Conservation (phyloP, 2,113 vertebrate species). For the Todiramphus saurophagus region DNA sequence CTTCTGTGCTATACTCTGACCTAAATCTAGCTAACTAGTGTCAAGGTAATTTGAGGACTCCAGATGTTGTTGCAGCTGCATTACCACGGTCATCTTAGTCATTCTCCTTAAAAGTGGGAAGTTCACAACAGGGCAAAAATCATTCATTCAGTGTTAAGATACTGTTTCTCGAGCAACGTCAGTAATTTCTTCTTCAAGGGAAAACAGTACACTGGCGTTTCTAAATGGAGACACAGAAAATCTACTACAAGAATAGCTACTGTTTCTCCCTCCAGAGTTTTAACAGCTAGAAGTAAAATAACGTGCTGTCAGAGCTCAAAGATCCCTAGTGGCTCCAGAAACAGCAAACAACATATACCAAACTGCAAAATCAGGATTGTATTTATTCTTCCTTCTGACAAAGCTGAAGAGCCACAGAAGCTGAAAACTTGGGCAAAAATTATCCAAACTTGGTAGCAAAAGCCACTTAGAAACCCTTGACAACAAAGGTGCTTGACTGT, state of each 20-base stretch:
- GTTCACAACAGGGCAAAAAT: slow-evolving; percentile 11
- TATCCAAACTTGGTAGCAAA: neutral
- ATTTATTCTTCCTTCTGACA: neutral
- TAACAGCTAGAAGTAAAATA: slow-evolving; percentile 16
- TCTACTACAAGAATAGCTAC: neutral
- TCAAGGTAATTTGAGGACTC: slow-evolving; percentile 61
- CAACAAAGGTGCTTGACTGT: neutral
- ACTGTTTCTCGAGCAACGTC: slow-evolving; percentile 15
- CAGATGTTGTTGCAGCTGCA: slow-evolving; percentile 65
- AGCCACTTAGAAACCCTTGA: neutral
- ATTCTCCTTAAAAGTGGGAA: slow-evolving; percentile 9
- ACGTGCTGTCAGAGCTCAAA: neutral
- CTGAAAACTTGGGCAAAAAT: neutral
- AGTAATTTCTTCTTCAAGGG: slow-evolving; percentile 15
- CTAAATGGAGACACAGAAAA: neutral
- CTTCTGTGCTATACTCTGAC: slow-evolving; percentile 11
- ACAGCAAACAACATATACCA: neutral
- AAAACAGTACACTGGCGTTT: neutral
- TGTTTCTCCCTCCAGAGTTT: slow-evolving; percentile 11
- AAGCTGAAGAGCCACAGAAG: neutral
- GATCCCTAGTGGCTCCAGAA: neutral
- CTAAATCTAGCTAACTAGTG: neutral
- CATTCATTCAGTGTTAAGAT: neutral
- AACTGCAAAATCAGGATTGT: neutral
- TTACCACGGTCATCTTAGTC: slow-evolving; percentile 30